phyloP scores from a whole-genome alignment of 2,888 invertebrate genomes.

The Cerastis rubricosa region DNA sequence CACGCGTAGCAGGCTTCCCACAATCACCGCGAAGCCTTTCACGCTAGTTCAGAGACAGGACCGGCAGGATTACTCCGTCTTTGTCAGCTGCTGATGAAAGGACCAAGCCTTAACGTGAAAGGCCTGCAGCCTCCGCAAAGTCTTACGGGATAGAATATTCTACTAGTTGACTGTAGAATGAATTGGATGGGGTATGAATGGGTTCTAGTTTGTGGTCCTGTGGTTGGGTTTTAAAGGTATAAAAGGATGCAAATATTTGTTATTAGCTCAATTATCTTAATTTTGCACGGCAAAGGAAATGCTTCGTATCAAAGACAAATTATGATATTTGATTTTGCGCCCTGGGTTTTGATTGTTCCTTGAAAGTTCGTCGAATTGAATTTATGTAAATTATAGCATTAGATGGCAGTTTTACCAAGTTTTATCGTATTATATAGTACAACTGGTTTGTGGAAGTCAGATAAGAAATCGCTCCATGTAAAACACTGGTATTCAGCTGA shows the following conservation, averaged over 20 bases:
- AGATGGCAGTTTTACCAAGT: too few relatives aligned
- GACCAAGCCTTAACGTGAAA: slow-evolving; percentile 56
- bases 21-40: slow-evolving; percentile 58
- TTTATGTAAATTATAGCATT: background rate
- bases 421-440: too few relatives aligned
- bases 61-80: slow-evolving; percentile 66
- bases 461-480: too few relatives aligned
- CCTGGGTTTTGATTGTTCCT: background rate
- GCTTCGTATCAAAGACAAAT: background rate
- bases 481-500: too few relatives aligned
- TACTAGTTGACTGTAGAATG: slow-evolving; percentile 52
- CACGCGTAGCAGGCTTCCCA: slow-evolving; percentile 26
- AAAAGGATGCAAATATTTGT: background rate
- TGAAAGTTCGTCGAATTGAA: background rate
- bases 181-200: slow-evolving; percentile 39
- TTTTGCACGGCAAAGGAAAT: background rate
- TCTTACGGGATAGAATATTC: slow-evolving; percentile 67
- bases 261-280: background rate
- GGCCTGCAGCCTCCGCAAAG: slow-evolving; percentile 46
- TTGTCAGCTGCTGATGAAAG: slow-evolving; percentile 68
- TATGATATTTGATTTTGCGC: background rate
- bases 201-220: background rate
- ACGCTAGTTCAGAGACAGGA: slow-evolving; percentile 55
- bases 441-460: too few relatives aligned
- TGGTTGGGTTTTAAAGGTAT: background rate